phyloP scores from a whole-genome alignment of 37 sponge, comb jelly and placozoan genomes.

The Beroe ovata region DNA sequence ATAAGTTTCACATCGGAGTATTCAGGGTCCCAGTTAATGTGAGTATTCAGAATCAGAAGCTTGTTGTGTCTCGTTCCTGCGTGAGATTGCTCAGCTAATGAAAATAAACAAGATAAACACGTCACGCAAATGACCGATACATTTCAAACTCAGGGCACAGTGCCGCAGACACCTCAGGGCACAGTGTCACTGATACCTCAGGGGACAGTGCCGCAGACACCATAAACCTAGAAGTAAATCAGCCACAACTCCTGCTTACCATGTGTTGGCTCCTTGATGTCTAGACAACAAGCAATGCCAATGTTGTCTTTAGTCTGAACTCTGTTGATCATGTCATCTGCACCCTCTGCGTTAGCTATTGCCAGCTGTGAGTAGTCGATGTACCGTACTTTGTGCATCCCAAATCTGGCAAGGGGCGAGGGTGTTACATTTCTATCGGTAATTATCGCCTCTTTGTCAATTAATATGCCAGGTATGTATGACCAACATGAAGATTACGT shows the following conservation, averaged over 20 bases:
- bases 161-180: too few relatives aligned
- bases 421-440: too few relatives aligned
- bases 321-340: conserved; percentile 93
- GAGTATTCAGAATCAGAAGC: conserved; percentile 86
- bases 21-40: conserved; percentile 99
- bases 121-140: too few relatives aligned
- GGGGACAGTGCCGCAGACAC: background rate
- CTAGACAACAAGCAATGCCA: conserved; percentile 79
- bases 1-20: conserved; percentile 92
- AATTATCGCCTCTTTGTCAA: too few relatives aligned
- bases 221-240: background rate
- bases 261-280: conserved; percentile 53
- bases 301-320: conserved; percentile 95
- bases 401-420: too few relatives aligned
- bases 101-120: too few relatives aligned
- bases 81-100: too few relatives aligned
- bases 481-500: too few relatives aligned
- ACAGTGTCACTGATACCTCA: too few relatives aligned
- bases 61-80: conserved; percentile 65
- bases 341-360: conserved; percentile 83
- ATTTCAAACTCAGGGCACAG: too few relatives aligned
- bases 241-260: conserved; percentile 3
- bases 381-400: conserved; percentile 75
- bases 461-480: too few relatives aligned
- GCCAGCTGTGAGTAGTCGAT: conserved; percentile 95